Conservation (phyloP, 2,113 vertebrate species). For the Cricetomys ansorgei region DNA sequence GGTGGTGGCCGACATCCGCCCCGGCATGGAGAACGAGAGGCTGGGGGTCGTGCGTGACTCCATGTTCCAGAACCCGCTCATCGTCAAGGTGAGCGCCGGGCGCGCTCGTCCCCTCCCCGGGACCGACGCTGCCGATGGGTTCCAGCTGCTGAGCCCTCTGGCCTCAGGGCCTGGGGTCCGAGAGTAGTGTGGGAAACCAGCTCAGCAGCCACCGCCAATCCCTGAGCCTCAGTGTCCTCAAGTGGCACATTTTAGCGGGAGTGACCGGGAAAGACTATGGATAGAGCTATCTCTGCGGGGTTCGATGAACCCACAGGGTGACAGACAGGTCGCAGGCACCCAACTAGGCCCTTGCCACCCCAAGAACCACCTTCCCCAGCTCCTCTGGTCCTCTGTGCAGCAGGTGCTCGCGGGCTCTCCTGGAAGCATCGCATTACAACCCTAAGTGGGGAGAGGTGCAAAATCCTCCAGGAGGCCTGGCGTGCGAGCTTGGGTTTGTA, state of each 20-base stretch:
- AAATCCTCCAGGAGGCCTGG: background rate
- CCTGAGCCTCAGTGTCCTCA: background rate
- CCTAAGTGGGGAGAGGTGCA: background rate
- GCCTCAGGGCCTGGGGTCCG: too few species aligned
- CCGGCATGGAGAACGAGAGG: conserved; percentile 86
- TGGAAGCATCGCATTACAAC: background rate
- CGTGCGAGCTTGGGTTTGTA: background rate
- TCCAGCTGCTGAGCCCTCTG: background rate
- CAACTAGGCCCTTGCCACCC: background rate
- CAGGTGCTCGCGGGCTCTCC: background rate
- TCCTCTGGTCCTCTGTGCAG: accelerated
- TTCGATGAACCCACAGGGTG: background rate
- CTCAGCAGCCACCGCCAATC: background rate
- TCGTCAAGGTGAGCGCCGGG: conserved; percentile 92
- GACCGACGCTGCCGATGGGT: background rate
- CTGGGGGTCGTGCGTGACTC: conserved; percentile 88
- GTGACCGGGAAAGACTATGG: background rate
- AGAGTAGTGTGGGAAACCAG: background rate
- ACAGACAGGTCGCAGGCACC: background rate
- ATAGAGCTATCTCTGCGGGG: background rate
- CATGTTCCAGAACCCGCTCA: conserved; percentile 93
- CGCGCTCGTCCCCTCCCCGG: background rate
- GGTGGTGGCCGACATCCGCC: conserved; percentile 79
- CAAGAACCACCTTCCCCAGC: background rate
- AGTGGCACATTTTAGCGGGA: background rate